Percentiles rank a stretch among this genome's conserved stretches.
Evolutionary conservation across 2,113 vertebrate species (phyloP).

Genomic region (Sinocyclocheilus maitianheensis): DNA sequence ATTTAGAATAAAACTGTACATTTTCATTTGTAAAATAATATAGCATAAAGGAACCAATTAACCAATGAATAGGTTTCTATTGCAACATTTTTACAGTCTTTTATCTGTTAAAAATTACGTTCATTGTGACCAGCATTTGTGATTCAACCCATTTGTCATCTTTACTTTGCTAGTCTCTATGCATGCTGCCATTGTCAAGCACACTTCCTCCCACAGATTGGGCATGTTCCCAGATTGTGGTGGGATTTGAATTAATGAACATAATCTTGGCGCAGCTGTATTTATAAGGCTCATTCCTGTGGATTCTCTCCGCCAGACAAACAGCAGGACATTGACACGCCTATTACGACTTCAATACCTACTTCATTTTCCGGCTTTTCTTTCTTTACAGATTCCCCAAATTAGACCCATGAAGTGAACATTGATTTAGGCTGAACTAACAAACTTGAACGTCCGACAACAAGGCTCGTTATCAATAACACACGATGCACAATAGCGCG

Average conservation of each 20-base stretch:
- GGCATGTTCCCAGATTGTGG: slow-evolving; percentile 25
- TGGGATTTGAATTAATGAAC: slow-evolving; percentile 38
- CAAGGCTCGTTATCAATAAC: slow-evolving; percentile 14
- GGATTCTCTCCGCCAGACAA: slow-evolving; percentile 9
- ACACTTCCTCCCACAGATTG: slow-evolving; percentile 30
- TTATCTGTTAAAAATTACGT: not conserved
- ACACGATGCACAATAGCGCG: not conserved
- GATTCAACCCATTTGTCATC: not conserved
- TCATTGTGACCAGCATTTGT: not conserved
- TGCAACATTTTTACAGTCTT: not conserved
- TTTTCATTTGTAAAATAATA: not conserved
- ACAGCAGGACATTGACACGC: slow-evolving; percentile 26
- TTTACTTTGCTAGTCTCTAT: not conserved
- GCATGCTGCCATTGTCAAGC: not conserved
- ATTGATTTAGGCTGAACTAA: slow-evolving; percentile 16
- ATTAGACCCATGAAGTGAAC: slow-evolving; percentile 20
- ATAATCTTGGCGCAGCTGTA: slow-evolving; percentile 40
- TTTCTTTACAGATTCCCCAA: not conserved
- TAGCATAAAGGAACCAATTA: not conserved
- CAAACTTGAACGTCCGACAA: not conserved
- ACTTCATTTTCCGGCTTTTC: not conserved
- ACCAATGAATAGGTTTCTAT: not conserved
- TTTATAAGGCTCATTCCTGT: slow-evolving; percentile 28
- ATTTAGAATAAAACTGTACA: not conserved
- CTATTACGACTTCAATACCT: slow-evolving; percentile 23